Evolutionary conservation across 2,888 invertebrate genomes (phyloP), one percentile per base, ranked within the genome.

Genomic region (Nemotelus nigrinus): DNA sequence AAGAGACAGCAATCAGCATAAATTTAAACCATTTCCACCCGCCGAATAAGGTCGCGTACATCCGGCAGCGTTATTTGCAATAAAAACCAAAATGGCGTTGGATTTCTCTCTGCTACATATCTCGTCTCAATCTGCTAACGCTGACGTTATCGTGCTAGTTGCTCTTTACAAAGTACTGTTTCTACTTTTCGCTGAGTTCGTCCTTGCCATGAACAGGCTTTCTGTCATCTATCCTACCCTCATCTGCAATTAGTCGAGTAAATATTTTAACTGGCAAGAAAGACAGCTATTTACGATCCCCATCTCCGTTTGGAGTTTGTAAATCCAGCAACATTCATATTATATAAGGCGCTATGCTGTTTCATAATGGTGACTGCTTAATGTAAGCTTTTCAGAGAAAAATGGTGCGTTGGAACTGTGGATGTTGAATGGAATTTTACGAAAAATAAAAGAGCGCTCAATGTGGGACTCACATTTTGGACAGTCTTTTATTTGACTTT

Each of bases 261-360:
- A 74, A 74, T 63, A 74, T 74, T 74, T 74, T 74, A 74, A 74
- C 74, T 74, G 74, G 74, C 74, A 74, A 60, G 74, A 74, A 74
- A 74, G 74, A 74, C 63, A 60, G 74, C 74, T 60, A 74, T 74
- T 74, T 74, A 74, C 48, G 60, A 63, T 60, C 63, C 50, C 48
- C 48, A 48, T 74, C 74, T 74, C 44, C 6, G 47, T 58, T 57
- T 57, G 3, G 25, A 45, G 60, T 4, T 43, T 41, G n/a, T 57
- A 44, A 25, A 72, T 60, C 45, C 41, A 45, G 25, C 72, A 58
- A 41, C 48, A 50, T 60, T 39, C 74, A 63, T 60, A 48, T 50
- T 74, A 74, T 63, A 45, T 72, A 72, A 60, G 58, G 57, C 47
- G n/a, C 45, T 72, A 58, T 48, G 39, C 58, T 72, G 10, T 41